These are phyloP conservation scores for Sycophaga agraensis DNA, from an alignment of 1,140 invertebrate genomes.

Conservation along the genomic window DNA sequence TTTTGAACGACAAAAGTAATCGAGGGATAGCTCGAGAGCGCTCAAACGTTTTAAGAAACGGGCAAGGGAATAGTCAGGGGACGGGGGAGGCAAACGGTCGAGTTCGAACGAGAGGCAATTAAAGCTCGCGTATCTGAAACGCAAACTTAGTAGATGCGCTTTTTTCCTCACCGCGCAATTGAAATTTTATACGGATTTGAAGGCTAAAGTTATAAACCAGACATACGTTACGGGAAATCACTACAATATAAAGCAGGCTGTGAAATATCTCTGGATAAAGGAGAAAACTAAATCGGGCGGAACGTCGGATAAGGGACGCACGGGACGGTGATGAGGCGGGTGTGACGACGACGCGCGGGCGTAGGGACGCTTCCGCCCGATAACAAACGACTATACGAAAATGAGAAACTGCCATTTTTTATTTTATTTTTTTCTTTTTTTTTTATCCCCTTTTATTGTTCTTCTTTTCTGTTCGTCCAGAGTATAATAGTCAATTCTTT, in stretches of 20 bases:
- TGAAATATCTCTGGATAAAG: conserved; percentile 37
- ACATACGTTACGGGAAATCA: conserved; percentile 15
- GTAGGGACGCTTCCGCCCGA: too few species aligned
- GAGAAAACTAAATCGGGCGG: conserved; percentile 19
- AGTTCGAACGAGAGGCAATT: conserved; percentile 13
- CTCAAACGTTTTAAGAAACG: background rate
- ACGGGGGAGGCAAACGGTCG: background rate
- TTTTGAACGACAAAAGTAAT: too few species aligned
- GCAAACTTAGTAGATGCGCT: conserved; percentile 31
- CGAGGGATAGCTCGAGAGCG: background rate
- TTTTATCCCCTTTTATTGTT: too few species aligned
- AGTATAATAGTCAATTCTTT: conserved; percentile 38
- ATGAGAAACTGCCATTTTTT: conserved; percentile 40
- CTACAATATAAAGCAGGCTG: conserved; percentile 37
- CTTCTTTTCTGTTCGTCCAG: too few species aligned
- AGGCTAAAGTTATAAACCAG: background rate
- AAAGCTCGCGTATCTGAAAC: too few species aligned
- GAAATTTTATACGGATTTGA: background rate
- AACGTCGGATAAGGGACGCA: conserved; percentile 31
- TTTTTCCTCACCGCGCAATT: conserved; percentile 19
- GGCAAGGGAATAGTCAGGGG: background rate
- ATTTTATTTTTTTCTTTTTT: too few species aligned
- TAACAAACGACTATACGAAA: too few species aligned
- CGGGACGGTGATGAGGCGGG: conserved; percentile 7
- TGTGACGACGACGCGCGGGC: background rate